Evolutionary conservation across 2,113 vertebrate genomes (phyloP).

Genomic region (Gadus chalcogrammus): DNA sequence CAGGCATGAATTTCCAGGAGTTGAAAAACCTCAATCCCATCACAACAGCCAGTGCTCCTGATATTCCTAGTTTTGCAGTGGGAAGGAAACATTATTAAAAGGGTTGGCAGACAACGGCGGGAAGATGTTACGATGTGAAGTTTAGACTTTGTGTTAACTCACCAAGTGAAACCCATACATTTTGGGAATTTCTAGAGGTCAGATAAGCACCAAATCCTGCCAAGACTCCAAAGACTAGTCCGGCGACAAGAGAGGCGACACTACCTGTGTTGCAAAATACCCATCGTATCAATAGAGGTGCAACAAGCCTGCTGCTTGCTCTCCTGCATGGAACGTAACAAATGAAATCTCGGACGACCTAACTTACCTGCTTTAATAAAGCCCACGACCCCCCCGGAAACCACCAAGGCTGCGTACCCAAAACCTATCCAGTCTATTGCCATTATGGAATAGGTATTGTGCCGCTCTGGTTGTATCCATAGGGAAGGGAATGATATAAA

Average conservation of each 20-base stretch:
- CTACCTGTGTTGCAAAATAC: constrained; percentile 72
- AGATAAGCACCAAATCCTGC: constrained; percentile 84
- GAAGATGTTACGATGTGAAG: no score
- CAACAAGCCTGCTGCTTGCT: not conserved
- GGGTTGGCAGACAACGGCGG: no score
- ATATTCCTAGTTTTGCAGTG: constrained; percentile 72
- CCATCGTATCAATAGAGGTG: not conserved
- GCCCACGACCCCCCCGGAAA: constrained; percentile 81
- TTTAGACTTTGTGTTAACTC: constrained; percentile 33
- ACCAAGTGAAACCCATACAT: constrained; percentile 86
- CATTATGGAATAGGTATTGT: constrained; percentile 56
- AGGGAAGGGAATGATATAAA: no score
- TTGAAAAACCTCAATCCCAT: constrained; percentile 88
- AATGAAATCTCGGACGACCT: not conserved
- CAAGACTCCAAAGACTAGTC: constrained; percentile 83
- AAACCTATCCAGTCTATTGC: constrained; percentile 83
- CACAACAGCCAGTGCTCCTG: constrained; percentile 79
- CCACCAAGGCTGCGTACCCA: constrained; percentile 80
- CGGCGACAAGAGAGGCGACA: constrained; percentile 79
- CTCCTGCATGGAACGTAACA: not conserved
- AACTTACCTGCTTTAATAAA: constrained; percentile 84
- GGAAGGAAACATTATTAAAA: not conserved
- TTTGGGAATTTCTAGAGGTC: constrained; percentile 79
- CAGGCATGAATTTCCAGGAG: constrained; percentile 91
- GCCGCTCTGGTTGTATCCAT: no score